Evolutionary conservation across 2,797 vertebrate species (phyloP), one percentile per base, ranked within the genome.

Genomic region (Austrolebias charrua): DNA sequence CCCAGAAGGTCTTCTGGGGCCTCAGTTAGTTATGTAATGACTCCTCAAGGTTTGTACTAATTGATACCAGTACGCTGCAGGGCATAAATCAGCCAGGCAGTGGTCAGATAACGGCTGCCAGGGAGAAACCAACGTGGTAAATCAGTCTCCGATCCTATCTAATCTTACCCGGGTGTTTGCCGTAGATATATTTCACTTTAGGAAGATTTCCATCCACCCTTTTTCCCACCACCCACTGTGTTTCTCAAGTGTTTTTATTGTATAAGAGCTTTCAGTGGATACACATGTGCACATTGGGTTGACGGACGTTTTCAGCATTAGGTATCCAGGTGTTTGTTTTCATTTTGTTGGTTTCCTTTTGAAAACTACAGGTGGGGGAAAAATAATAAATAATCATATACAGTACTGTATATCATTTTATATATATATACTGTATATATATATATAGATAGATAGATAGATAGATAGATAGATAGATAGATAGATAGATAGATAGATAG

Each of bases 41-140:
- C 86, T 90, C 85, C 85, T 88, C 88, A 86, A 87, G 88, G 84
- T 84, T 87, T 83, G 49, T 69, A 63, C 87, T 89, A 89, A 91
- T 90, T 88, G 89, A 90, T 91, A 89, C 78, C 86, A 90, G 85
- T 75, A 71, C 54, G 31, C 82, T 68, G 64, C 44, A 7, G 76
- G 63, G 75, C 72, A 85, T 90, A 87, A 90, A 89, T 90, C 85
- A 84, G 75, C 71, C 80, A 82, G 78, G 71, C 88, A 84, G 89
- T 87, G 89, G 90, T 91, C 89, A 86, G 81, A 86, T 88, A 86
- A 81, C 71, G 73, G 59, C 85, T 91, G 87, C 89, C 90, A 90
- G 87, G 86, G 79, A 83, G 70, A 89, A 89, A 90, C 87, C 83
- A 57, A 84, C 86, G 67, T 64, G 70, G 78, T 92, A 90, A 92